Evolutionary conservation across 2,113 vertebrate genomes (phyloP).

Genomic region (Muscicapa adusta): DNA sequence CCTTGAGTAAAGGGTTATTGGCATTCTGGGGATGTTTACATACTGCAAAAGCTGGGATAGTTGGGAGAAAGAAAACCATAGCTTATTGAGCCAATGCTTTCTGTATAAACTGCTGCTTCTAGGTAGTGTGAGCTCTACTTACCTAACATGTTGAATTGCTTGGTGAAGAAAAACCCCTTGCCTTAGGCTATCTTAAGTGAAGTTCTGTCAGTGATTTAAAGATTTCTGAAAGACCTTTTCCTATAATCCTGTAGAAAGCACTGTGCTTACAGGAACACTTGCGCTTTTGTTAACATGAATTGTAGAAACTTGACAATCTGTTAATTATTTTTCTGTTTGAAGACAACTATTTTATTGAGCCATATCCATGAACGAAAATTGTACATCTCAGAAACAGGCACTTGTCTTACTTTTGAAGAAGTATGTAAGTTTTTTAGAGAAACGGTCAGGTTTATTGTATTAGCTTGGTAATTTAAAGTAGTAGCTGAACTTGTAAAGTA

Average conservation of each 20-base stretch:
- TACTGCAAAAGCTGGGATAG: not conserved
- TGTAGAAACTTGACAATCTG: not conserved
- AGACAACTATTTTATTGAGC: not conserved
- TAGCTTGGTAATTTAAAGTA: not conserved
- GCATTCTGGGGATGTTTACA: not conserved
- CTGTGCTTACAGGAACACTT: not conserved
- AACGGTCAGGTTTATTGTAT: not conserved
- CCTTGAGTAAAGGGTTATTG: not conserved
- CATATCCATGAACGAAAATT: not conserved
- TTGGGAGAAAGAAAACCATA: not conserved
- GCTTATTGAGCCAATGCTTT: not conserved
- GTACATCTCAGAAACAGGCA: not conserved
- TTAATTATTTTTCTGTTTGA: not conserved
- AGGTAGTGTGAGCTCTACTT: not conserved
- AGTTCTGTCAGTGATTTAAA: not conserved
- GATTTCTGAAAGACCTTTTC: not conserved
- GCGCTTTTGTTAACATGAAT: not conserved
- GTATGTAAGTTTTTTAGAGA: not conserved
- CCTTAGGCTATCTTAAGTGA: not conserved
- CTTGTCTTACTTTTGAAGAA: not conserved
- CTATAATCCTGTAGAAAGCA: not conserved
- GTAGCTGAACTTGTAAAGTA: not conserved
- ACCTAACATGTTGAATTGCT: not conserved
- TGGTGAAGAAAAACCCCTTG: not conserved
- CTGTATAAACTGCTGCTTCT: not conserved